phyloP scores from a whole-genome alignment of 2,797 vertebrate species.

The Limosa lapponica region DNA sequence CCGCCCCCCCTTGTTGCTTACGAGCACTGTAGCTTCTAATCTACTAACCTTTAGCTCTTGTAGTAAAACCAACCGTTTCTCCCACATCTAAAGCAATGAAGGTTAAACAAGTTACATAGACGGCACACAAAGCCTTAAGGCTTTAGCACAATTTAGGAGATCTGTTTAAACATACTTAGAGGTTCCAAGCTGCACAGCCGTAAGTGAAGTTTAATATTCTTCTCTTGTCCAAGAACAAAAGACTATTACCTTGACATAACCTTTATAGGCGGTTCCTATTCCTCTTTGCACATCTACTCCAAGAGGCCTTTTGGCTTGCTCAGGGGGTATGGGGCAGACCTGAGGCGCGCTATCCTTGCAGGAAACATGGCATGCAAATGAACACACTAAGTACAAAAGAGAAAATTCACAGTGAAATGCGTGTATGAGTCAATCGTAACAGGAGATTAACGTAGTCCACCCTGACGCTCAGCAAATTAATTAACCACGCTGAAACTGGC shows the following conservation, averaged over 20 bases:
- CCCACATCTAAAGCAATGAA: slow-evolving; percentile 3
- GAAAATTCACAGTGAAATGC: slow-evolving; percentile 9
- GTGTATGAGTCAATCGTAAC: background rate
- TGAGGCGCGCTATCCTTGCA: slow-evolving; percentile 94
- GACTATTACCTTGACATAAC: slow-evolving; percentile 90
- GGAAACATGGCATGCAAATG: slow-evolving; percentile 94
- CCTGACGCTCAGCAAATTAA: background rate
- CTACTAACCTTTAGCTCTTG: background rate
- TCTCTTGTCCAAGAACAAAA: slow-evolving; percentile 2
- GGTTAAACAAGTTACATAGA: background rate
- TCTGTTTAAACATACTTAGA: background rate
- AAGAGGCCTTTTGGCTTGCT: slow-evolving; percentile 94
- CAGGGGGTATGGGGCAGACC: slow-evolving; percentile 93
- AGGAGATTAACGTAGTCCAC: background rate
- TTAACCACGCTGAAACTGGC: background rate
- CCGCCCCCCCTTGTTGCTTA: background rate
- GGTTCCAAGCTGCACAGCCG: background rate
- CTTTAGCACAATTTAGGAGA: background rate
- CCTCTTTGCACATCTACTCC: slow-evolving; percentile 96
- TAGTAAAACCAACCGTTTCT: background rate
- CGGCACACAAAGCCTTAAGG: background rate
- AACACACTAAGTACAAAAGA: slow-evolving; percentile 85
- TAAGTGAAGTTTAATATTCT: background rate
- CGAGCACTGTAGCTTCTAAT: background rate
- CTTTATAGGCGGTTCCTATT: slow-evolving; percentile 96